These are phyloP conservation scores for Aphaenogaster floridana DNA, from an alignment of 1,140 invertebrate species.

Conservation along the genomic window DNA sequence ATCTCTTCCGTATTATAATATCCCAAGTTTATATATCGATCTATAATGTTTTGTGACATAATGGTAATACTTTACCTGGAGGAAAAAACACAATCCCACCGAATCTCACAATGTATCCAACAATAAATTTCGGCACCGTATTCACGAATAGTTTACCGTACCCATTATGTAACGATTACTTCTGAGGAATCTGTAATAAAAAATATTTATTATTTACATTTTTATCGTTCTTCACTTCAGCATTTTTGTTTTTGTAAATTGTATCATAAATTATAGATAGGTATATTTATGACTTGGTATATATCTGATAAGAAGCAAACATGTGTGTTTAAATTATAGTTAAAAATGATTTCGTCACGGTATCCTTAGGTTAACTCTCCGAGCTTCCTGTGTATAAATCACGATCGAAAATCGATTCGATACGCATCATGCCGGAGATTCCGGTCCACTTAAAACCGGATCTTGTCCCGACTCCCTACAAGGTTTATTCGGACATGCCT, in stretches of 20 bases:
- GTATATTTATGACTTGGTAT: neutral
- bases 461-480: neutral
- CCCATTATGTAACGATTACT: slow-evolving; percentile 47
- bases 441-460: slow-evolving; percentile 43
- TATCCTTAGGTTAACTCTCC: neutral
- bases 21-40: neutral
- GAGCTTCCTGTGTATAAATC: slow-evolving; percentile 50
- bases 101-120: neutral
- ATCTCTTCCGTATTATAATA: neutral
- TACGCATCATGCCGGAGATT: slow-evolving; percentile 17
- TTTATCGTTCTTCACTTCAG: neutral
- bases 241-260: neutral
- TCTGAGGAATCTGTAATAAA: slow-evolving; percentile 65
- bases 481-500: slow-evolving; percentile 19
- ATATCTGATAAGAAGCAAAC: neutral
- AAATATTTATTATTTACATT: slow-evolving; percentile 9
- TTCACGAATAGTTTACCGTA: slow-evolving; percentile 32
- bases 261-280: no score
- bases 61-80: slow-evolving; percentile 24
- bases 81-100: neutral
- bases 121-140: neutral
- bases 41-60: neutral
- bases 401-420: slow-evolving; percentile 59
- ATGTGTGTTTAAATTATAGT: neutral
- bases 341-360: slow-evolving; percentile 29